Base-by-base conservation (phyloP, 2,113 vertebrate genomes). In the Lipotes vexillifer region DNA sequence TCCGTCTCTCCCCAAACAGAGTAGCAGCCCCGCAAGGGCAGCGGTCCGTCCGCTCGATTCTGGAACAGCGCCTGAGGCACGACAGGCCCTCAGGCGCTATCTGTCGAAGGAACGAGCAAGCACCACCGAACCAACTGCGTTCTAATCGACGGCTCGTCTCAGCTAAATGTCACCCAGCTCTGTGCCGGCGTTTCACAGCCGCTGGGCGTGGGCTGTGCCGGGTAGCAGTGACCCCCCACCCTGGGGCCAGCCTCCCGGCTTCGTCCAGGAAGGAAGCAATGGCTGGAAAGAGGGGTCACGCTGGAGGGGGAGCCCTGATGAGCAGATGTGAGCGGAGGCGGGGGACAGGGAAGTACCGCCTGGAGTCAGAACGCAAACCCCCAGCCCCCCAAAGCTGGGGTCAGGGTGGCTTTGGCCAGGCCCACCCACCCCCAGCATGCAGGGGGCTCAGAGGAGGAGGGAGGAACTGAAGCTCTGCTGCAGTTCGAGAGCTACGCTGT, bases 51-150 rank as follows among this genome's bases (percentile, higher is more conserved):
- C 20, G 14, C 71, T 65, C 2, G 49, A 36, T 15, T 46, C 83
- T 1, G 18, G 63, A 31, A 8, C 29, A 18, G 72, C 0, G 3
- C 31, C 72, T 2, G 0, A 8, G 17, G 29, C 66, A 15, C 7
- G 20, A 72, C 38, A 77, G 71, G 61, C 0, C 5, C 61, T 68
- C 59, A 3, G 2, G 66, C 1, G 0, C 59, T 10, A 29, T 15
- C 6, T 36, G 49, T 31, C 31, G 31, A 21, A 87, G 49, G 49
- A 49, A n/a, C 3, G 9, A 31, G 52, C 1, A 23, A 8, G 36
- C 36, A 59, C 36, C 21, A 6, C 92, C 18, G 20, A 9, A 46
- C 36, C 36, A 11, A 41, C 55, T 11, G 5, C 1, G 1, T 8
- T 46, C 38, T 21, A 14, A 46, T 4, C 8, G 27, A 25, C n/a